Evolutionary conservation across 2,888 invertebrate species (phyloP), one percentile per base, ranked within the genome.

Genomic region (Amphipoea oculea): DNA sequence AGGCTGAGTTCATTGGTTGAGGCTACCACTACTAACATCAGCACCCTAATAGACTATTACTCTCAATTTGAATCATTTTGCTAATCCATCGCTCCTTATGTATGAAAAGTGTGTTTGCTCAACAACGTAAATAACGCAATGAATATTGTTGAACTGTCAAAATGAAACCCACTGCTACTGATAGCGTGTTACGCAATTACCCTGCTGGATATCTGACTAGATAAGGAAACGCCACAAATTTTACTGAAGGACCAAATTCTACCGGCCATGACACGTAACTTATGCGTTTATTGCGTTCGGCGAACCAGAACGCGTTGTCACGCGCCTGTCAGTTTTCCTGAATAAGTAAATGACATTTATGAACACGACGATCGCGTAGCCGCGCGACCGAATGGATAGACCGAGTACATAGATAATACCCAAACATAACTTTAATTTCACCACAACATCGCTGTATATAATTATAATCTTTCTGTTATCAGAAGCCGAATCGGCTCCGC

Each of bases 391-490:
- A 23, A n/a, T 57, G n/a, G 11, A 57, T 4, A 57, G 9, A 3
- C 57, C 7, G 57, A 23, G 23, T 23, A 57, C 4, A 4, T 60
- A n/a, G n/a, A 11, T 57, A 57, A n/a, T 57, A 62, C 14, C 48
- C 23, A 67, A 66, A 62, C 0, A 51, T 23, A 62, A 63, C 23
- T 65, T 72, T 71, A 51, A 78, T 63, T 66, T 71, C 36, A 12
- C 63, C 74, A 71, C 54, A 79, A 57, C 11, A 73, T 54, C 63
- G 12, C 69, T 60, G 54, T 72, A 76, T 63, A 76, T 75, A 77
- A 87, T 85, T 75, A 73, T 62, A 73, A 88, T 85, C 82, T 74
- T 7, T 73, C 36, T 66, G 73, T 80, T 76, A 87, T 89, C 86
- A 70, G 66, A 29, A 82, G 81, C 75, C 51, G 67, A 83, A 88